Evolutionary conservation across 2,113 vertebrate species (phyloP).

Genomic region (Orthonyx spaldingii): DNA sequence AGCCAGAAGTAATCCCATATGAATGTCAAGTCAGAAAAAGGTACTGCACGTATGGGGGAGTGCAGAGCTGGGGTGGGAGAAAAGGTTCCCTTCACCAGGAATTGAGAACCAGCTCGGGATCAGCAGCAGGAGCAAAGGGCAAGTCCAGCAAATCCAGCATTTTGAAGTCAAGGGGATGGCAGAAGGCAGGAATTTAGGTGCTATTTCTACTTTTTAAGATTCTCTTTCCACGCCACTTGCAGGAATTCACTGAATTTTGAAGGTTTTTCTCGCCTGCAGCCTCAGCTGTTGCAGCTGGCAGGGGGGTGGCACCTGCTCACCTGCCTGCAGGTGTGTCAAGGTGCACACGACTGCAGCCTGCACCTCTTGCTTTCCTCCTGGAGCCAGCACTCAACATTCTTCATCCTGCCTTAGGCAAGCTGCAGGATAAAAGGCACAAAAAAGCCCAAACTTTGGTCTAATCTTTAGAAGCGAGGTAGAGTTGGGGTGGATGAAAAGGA

Average conservation of each 20-base stretch:
- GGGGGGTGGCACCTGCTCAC: background rate
- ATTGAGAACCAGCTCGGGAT: background rate
- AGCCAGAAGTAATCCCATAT: slow-evolving; percentile 27
- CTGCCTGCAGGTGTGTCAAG: background rate
- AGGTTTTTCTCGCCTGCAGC: background rate
- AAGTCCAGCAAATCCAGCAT: background rate
- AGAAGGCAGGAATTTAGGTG: background rate
- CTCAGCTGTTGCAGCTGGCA: background rate
- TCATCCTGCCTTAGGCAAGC: background rate
- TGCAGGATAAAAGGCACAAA: background rate
- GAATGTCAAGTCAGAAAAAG: background rate
- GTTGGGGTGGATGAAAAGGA: background rate
- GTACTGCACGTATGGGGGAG: background rate
- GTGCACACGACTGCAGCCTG: background rate
- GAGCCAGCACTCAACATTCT: background rate
- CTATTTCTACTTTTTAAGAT: background rate
- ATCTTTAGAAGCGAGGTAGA: background rate
- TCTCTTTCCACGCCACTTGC: rapidly evolving
- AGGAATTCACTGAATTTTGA: background rate
- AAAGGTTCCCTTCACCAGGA: background rate
- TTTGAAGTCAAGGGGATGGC: background rate
- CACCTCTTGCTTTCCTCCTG: background rate
- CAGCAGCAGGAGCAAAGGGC: background rate
- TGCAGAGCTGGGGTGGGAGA: background rate
- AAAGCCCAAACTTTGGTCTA: background rate